A percentile compares a stretch with the other conserved stretches of the same genome.
phyloP scores from a whole-genome alignment of 2,888 invertebrate genomes.

The Taenaris catops region DNA sequence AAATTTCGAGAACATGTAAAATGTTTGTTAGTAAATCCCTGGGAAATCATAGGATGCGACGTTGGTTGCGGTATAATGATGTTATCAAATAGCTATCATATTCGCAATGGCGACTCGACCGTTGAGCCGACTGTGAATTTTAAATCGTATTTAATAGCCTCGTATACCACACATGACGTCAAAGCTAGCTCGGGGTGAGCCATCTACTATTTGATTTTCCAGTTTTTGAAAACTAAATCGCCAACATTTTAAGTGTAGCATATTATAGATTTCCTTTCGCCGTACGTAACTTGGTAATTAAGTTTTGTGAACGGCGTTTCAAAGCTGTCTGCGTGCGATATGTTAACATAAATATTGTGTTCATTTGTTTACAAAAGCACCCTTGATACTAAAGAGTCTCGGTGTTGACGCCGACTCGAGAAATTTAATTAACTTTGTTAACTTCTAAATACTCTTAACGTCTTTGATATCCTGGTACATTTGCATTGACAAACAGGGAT shows the following conservation, averaged over 20 bases:
- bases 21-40: conserved; percentile 38
- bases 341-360: conserved; percentile 68
- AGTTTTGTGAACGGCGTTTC: conserved; percentile 53
- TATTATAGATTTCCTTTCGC: conserved; percentile 30
- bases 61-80: conserved; percentile 65
- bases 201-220: conserved; percentile 49
- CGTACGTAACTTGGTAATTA: conserved; percentile 51
- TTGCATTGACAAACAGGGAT: conserved; percentile 68
- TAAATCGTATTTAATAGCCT: conserved; percentile 71
- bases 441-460: conserved; percentile 78
- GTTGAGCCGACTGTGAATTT: conserved; percentile 73
- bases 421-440: conserved; percentile 79
- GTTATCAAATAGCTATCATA: conserved; percentile 60
- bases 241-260: conserved; percentile 12
- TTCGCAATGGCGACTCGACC: conserved; percentile 44
- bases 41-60: conserved; percentile 56
- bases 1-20: conserved; percentile 15
- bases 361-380: conserved; percentile 68
- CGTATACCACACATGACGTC: conserved; percentile 38
- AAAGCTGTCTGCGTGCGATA: conserved; percentile 60
- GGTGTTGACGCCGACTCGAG: conserved; percentile 64
- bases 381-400: conserved; percentile 67
- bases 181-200: conserved; percentile 41
- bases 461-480: conserved; percentile 71
- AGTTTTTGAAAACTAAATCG: too few relatives aligned